These are phyloP conservation scores for Ctenopoma multispine DNA, from an alignment of 2,797 vertebrate species.

Conservation along the genomic window DNA sequence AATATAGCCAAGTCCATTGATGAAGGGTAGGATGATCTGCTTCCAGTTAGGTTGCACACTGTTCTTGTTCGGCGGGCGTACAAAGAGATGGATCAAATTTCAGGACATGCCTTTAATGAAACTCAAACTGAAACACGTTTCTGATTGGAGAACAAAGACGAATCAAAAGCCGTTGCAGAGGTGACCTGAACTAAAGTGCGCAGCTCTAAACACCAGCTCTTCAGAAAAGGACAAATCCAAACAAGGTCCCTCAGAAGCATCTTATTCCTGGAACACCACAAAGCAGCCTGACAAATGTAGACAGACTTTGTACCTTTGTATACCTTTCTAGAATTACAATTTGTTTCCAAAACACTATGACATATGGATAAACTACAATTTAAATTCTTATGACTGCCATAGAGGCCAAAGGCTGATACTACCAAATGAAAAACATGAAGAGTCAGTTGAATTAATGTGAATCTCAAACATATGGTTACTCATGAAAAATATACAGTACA, in stretches of 20 bases:
- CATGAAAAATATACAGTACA: slow-evolving; percentile 18
- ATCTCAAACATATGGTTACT: slow-evolving; percentile 67
- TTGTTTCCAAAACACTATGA: slow-evolving; percentile 81
- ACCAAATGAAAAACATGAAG: slow-evolving; percentile 64
- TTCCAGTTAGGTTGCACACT: slow-evolving; percentile 78
- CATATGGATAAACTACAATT: slow-evolving; percentile 74
- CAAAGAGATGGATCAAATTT: slow-evolving; percentile 79
- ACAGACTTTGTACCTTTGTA: slow-evolving; percentile 36
- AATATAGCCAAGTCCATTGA: slow-evolving; percentile 44
- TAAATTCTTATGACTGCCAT: slow-evolving; percentile 70
- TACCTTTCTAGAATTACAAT: slow-evolving; percentile 72
- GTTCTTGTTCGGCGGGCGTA: slow-evolving; percentile 71
- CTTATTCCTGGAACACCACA: slow-evolving; percentile 54
- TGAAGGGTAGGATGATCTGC: slow-evolving; percentile 75
- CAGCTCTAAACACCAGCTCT: slow-evolving; percentile 68
- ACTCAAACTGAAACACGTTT: slow-evolving; percentile 83
- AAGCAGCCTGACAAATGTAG: slow-evolving; percentile 62
- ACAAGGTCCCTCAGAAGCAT: slow-evolving; percentile 71
- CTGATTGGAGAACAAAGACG: slow-evolving; percentile 81
- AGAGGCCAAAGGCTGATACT: slow-evolving; percentile 61
- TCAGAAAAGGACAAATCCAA: slow-evolving; percentile 65
- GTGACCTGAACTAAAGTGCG: slow-evolving; percentile 63
- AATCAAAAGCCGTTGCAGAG: slow-evolving; percentile 70
- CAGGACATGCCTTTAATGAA: slow-evolving; percentile 85
- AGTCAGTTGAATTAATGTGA: slow-evolving; percentile 54